phyloP scores from a whole-genome alignment of 2,113 vertebrate genomes.

The Thunnus thynnus region DNA sequence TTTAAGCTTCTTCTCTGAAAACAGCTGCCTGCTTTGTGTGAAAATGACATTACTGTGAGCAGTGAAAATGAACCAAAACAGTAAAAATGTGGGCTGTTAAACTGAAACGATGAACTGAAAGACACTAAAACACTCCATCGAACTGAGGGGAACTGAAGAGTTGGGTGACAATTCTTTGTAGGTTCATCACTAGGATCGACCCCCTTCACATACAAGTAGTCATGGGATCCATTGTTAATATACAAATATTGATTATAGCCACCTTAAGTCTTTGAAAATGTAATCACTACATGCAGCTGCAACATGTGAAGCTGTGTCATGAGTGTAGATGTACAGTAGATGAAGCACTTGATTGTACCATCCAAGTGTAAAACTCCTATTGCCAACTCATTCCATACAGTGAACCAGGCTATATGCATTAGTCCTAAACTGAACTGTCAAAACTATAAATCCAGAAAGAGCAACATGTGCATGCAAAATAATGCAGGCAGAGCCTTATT shows the following conservation, averaged over 20 bases:
- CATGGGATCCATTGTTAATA: not conserved
- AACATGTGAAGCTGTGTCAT: not conserved
- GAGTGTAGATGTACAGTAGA: no score
- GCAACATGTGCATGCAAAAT: conserved; percentile 1
- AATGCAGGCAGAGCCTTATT: conserved; percentile 2
- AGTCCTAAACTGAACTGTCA: conserved; percentile 24
- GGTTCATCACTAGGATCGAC: no score
- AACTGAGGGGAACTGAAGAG: no score
- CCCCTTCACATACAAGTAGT: not conserved
- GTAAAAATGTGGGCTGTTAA: no score
- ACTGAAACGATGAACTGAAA: no score
- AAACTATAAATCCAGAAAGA: conserved; percentile 22
- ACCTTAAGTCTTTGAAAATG: not conserved
- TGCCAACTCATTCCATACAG: not conserved
- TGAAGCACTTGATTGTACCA: not conserved
- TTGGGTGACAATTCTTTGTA: no score
- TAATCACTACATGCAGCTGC: not conserved
- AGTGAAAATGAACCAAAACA: no score
- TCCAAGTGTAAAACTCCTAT: not conserved
- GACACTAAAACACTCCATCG: no score
- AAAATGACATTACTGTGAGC: no score
- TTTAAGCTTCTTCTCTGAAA: no score
- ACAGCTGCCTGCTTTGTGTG: no score
- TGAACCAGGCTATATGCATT: not conserved
- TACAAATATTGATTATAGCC: not conserved